These are phyloP conservation scores for Cololabis saira DNA, from an alignment of 2,113 vertebrate genomes.

Conservation along the genomic window DNA sequence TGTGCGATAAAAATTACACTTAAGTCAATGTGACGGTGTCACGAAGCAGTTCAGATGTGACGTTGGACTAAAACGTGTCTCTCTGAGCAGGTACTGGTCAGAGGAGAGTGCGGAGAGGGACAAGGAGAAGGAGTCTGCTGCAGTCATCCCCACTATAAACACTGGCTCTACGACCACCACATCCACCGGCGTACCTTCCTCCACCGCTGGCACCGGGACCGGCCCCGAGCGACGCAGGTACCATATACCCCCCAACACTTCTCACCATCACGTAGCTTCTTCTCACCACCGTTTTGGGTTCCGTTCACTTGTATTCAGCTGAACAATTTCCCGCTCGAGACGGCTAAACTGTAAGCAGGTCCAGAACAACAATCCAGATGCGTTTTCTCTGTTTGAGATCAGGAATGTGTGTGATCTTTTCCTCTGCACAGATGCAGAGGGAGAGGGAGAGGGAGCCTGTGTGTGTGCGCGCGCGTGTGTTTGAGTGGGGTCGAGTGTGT, in stretches of 20 bases:
- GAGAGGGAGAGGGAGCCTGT: neutral
- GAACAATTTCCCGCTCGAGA: no score
- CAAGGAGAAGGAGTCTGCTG: conserved; percentile 92
- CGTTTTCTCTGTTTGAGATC: conserved; percentile 9
- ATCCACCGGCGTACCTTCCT: conserved; percentile 79
- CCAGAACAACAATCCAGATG: conserved; percentile 25
- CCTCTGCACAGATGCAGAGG: neutral
- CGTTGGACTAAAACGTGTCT: conserved; percentile 28
- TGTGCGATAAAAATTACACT: no score
- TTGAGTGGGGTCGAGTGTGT: conserved; percentile 40
- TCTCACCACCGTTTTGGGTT: no score
- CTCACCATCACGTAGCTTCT: neutral
- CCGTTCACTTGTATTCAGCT: no score
- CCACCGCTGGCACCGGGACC: conserved; percentile 88
- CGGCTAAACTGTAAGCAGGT: neutral
- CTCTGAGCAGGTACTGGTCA: conserved; percentile 93
- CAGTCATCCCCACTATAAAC: conserved; percentile 95
- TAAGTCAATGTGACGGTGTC: no score
- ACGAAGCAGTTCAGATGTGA: no score
- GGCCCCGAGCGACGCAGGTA: conserved; percentile 97
- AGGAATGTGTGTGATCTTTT: conserved; percentile 15
- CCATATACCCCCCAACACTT: neutral
- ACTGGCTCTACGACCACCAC: conserved; percentile 88
- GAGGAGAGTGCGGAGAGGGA: conserved; percentile 95
- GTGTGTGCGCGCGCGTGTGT: conserved; percentile 1